phyloP scores from a whole-genome alignment of 2,113 vertebrate genomes.

The Blennius ocellaris region DNA sequence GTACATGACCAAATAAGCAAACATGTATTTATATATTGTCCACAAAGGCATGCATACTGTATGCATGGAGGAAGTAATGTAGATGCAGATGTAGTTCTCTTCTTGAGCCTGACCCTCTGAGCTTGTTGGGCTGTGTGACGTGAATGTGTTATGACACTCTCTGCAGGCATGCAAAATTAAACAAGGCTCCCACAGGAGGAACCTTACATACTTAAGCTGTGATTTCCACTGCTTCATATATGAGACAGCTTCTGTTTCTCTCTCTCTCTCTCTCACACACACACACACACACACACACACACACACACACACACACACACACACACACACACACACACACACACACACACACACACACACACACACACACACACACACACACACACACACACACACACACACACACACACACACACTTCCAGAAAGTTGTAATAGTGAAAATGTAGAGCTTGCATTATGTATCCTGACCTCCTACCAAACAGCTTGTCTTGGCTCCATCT shows the following conservation, averaged over 20 bases:
- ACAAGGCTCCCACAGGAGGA: conserved; percentile 70
- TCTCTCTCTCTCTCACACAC: not conserved
- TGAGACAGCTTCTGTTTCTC: conserved; percentile 23
- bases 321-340: not conserved
- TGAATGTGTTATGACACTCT: conserved; percentile 78
- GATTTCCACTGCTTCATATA: conserved; percentile 67
- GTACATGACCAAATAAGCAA: conserved; percentile 2
- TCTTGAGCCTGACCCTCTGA: conserved; percentile 54
- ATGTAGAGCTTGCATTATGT: conserved; percentile 43
- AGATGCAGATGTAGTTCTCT: conserved; percentile 21
- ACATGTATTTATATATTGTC: conserved; percentile 1
- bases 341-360: not conserved
- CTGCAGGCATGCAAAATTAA: conserved; percentile 80
- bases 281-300: not conserved
- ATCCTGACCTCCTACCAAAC: conserved; percentile 6
- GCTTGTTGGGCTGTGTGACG: conserved; percentile 76
- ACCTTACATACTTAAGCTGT: conserved; percentile 73
- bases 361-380: not conserved
- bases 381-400: not conserved
- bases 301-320: not conserved
- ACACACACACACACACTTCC: conserved; percentile 4
- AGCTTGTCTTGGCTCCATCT: conserved; percentile 5
- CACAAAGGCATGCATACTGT: conserved; percentile 8
- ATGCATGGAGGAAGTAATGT: conserved; percentile 30
- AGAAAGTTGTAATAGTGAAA: conserved; percentile 18